Evolutionary conservation across 1,140 invertebrate species (phyloP), one percentile per base, ranked within the genome.

Genomic region (Drepana arcuata): DNA sequence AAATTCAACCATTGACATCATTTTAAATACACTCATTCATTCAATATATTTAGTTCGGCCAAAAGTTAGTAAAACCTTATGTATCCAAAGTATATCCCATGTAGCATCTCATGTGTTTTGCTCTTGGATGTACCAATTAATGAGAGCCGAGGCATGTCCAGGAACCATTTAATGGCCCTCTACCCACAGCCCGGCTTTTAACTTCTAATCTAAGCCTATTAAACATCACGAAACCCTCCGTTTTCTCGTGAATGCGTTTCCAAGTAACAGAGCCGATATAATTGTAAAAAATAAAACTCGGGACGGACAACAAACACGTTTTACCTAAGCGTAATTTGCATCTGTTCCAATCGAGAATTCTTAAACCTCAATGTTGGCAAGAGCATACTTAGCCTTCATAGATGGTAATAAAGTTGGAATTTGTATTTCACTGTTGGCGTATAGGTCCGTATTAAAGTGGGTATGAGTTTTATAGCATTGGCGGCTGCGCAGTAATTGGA

Each of bases 141-240:
- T 59, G 51, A 63, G 48, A 44, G 43, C 44, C 36, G 29, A 49
- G 41, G 35, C 43, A 35, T 48, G 35, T 50, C 58, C 47, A 62
- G 58, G 63, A 62, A 57, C 39, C 49, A 55, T 63, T 61, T 65
- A 67, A 71, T 67, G 56, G 46, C 41, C 53, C 48, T 31, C 56
- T 37, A 34, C 42, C 44, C 50, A 48, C 59, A 59, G 53, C 39
- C 52, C 55, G 59, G 61, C 68, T 75, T 79, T 79, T 73, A 78
- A 79, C 63, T 73, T 74, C 62, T 78, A 82, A 79, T 82, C 78
- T 77, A 67, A 78, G 59, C 74, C 71, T 78, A 79, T 79, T 81
- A 81, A 77, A 70, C 55, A 66, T 67, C 63, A 65, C 66, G 65
- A 59, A 64, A 48, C 70, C 69, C 60, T 74, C 61, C 49, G 66